Conservation (phyloP, 1,140 invertebrate genomes). For the Spodoptera litura region DNA sequence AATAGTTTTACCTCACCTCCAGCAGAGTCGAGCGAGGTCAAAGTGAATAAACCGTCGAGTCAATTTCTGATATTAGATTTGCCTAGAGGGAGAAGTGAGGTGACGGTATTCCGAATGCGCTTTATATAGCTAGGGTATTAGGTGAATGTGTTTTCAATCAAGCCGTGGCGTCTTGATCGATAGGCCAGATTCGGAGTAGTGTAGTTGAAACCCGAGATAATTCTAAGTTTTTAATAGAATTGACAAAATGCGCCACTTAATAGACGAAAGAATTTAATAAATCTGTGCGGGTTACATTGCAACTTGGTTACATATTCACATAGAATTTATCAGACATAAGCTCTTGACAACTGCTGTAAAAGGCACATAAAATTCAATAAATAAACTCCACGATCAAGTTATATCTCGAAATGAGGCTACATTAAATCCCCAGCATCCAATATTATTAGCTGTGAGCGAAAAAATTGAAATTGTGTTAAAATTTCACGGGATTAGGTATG, state of each 20-base stretch:
- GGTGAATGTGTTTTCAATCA: conserved; percentile 38
- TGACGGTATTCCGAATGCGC: conserved; percentile 51
- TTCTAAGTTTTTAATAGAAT: no score
- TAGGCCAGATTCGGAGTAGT: neutral
- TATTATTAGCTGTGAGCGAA: conserved; percentile 14
- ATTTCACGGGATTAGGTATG: conserved; percentile 11
- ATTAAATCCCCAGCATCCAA: conserved; percentile 33
- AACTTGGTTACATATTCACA: no score
- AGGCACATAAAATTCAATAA: conserved; percentile 39
- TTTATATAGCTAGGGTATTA: conserved; percentile 52
- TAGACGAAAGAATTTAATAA: no score
- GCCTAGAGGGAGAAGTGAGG: conserved; percentile 61
- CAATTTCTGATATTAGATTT: conserved; percentile 79
- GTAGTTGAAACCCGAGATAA: no score
- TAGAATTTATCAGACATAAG: neutral
- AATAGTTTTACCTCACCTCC: conserved; percentile 69
- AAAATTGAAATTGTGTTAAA: conserved; percentile 31
- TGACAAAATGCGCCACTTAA: no score
- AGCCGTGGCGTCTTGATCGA: conserved; percentile 6
- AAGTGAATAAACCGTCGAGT: conserved; percentile 69
- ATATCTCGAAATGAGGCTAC: conserved; percentile 28
- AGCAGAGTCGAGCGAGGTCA: conserved; percentile 60
- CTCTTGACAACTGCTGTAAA: neutral
- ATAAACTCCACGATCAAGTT: conserved; percentile 22
- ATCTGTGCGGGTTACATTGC: no score